A percentile compares a stretch with the other conserved stretches of the same genome.
phyloP scores from a whole-genome alignment of 2,888 invertebrate genomes.

The Cephalotes varians region DNA sequence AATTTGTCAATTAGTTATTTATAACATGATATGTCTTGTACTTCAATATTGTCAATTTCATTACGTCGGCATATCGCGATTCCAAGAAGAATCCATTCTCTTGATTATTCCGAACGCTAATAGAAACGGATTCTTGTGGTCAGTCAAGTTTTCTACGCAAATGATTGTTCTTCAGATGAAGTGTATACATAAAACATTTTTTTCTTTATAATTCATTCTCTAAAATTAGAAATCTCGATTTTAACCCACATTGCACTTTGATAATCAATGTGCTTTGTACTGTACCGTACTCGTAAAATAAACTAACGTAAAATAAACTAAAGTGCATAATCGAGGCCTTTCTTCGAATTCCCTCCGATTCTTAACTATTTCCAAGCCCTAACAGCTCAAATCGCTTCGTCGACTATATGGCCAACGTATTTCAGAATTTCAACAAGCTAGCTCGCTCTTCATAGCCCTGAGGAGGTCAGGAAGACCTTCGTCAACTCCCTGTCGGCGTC shows the following conservation, averaged over 20 bases:
- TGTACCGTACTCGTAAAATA: background rate
- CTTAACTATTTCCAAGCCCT: background rate
- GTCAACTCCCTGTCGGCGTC: slow-evolving; percentile 24
- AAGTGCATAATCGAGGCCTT: slow-evolving; percentile 20
- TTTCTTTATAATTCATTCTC: background rate
- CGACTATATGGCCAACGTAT: slow-evolving; percentile 10
- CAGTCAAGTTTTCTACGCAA: slow-evolving; percentile 26
- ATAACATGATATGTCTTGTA: background rate
- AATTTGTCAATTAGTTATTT: background rate
- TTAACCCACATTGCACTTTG: slow-evolving; percentile 15
- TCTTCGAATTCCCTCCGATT: slow-evolving; percentile 30
- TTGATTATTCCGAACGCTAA: slow-evolving; percentile 1
- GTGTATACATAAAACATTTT: background rate
- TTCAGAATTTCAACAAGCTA: slow-evolving; percentile 43
- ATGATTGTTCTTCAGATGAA: background rate
- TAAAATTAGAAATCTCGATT: background rate
- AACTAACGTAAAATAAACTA: background rate
- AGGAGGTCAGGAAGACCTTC: slow-evolving; percentile 46
- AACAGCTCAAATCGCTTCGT: background rate
- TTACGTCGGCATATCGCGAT: background rate
- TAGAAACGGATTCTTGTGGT: slow-evolving; percentile 30
- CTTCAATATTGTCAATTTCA: background rate
- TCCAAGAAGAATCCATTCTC: slow-evolving; percentile 5
- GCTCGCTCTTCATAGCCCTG: slow-evolving; percentile 23
- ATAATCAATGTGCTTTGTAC: background rate